Percentiles rank a stretch among this genome's conserved stretches.
Evolutionary conservation across 2,797 vertebrate species (phyloP).

Genomic region (Chelon labrosus): DNA sequence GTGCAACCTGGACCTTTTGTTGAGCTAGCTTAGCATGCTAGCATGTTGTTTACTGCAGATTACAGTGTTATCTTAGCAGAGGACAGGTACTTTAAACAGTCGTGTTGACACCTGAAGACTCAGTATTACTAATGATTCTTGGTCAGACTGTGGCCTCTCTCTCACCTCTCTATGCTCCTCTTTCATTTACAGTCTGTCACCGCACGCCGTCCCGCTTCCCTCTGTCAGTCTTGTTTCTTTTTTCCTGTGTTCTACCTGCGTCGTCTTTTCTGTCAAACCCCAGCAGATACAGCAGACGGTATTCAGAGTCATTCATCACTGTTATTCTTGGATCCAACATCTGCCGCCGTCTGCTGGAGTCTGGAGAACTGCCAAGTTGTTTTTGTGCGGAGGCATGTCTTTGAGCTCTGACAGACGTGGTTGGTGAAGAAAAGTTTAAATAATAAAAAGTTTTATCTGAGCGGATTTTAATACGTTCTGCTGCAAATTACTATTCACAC

Average conservation of each 20-base stretch:
- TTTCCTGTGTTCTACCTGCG: background rate
- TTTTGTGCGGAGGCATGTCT: background rate
- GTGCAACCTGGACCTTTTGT: background rate
- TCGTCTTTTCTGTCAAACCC: background rate
- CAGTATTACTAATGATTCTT: background rate
- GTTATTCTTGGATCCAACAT: slow-evolving; percentile 14
- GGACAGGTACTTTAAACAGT: slow-evolving; percentile 5
- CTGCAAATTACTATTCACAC: background rate
- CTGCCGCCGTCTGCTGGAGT: slow-evolving; percentile 27
- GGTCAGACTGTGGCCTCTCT: slow-evolving; percentile 6
- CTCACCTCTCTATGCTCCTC: slow-evolving; percentile 22
- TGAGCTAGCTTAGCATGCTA: background rate
- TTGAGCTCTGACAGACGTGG: slow-evolving; percentile 5
- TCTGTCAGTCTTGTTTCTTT: background rate
- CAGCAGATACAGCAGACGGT: slow-evolving; percentile 13
- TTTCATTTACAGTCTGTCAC: slow-evolving; percentile 30
- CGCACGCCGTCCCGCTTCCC: slow-evolving; percentile 12
- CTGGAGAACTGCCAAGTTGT: slow-evolving; percentile 21
- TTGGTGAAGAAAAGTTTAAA: background rate
- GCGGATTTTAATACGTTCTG: background rate
- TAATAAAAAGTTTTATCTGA: background rate
- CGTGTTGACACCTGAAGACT: slow-evolving; percentile 3
- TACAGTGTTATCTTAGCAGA: background rate
- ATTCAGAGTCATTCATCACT: slow-evolving; percentile 27
- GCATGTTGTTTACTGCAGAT: background rate